Evolutionary conservation across 2,113 vertebrate species (phyloP).

Genomic region (Phyllostomus hastatus): DNA sequence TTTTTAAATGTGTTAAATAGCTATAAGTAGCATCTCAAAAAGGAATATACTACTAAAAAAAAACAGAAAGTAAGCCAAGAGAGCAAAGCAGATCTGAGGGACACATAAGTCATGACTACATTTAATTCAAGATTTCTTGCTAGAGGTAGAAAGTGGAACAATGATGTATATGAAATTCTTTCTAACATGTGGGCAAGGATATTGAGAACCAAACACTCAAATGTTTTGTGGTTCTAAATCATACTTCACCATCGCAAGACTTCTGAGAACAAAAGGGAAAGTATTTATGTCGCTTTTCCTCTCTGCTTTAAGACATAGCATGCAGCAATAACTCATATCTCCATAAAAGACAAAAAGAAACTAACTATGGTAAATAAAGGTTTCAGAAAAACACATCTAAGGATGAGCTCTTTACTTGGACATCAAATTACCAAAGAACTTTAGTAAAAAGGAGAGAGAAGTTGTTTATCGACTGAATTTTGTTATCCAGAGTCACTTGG

Average conservation of each 20-base stretch:
- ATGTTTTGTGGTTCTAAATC: constrained; percentile 7
- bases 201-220: not conserved
- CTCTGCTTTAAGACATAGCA: not conserved
- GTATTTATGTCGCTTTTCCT: not conserved
- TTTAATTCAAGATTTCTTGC: constrained; percentile 13
- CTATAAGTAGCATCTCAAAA: not conserved
- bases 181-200: not conserved
- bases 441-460: not conserved
- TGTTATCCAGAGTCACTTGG: not conserved
- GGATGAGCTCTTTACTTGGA: not conserved
- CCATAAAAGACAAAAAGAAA: constrained; percentile 2
- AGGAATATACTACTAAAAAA: constrained; percentile 29
- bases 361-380: not conserved
- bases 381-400: not conserved
- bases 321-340: not conserved
- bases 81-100: not conserved
- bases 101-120: not conserved
- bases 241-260: not conserved
- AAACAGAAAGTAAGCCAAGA: not conserved
- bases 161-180: not conserved
- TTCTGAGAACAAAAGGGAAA: constrained; percentile 10
- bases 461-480: not conserved
- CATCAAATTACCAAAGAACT: constrained; percentile 34
- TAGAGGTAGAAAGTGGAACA: not conserved
- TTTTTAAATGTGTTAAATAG: not conserved